Conservation (phyloP, 1,140 invertebrate species). For the Apis cerana region DNA sequence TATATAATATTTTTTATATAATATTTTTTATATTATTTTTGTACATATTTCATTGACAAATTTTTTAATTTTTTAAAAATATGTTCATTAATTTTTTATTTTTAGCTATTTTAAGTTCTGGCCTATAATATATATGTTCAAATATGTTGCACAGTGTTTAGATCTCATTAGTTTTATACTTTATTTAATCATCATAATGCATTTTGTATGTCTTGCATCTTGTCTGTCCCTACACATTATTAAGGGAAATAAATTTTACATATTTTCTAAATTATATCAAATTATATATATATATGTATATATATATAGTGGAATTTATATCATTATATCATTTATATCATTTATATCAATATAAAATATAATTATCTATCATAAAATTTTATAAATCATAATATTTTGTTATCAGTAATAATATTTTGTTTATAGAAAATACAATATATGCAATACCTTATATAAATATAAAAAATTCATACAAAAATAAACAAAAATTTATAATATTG, state of each 20-base stretch:
- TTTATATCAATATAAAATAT: conserved; percentile 9
- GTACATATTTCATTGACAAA: conserved; percentile 30
- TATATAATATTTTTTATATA: conserved; percentile 9
- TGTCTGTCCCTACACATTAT: conserved; percentile 48
- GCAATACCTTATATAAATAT: conserved; percentile 15
- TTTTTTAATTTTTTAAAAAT: neutral
- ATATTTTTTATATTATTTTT: conserved; percentile 27
- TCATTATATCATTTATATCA: conserved; percentile 12
- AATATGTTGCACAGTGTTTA: conserved; percentile 49
- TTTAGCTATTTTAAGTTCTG: conserved; percentile 21
- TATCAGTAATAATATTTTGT: conserved; percentile 15
- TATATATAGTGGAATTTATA: neutral
- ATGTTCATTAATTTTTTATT: conserved; percentile 35
- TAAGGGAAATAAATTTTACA: conserved; percentile 20
- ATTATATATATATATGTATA: conserved; percentile 3
- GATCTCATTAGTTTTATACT: conserved; percentile 55
- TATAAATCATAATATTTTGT: no score
- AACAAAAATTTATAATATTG: conserved; percentile 37
- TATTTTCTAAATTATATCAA: neutral
- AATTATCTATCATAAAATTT: conserved; percentile 5
- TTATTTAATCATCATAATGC: conserved; percentile 57
- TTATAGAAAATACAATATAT: conserved; percentile 27
- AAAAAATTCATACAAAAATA: conserved; percentile 32
- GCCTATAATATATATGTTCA: conserved; percentile 38
- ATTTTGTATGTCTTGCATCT: conserved; percentile 65